Conservation (phyloP, 2,888 invertebrate genomes). For the Lochmaea capreae region DNA sequence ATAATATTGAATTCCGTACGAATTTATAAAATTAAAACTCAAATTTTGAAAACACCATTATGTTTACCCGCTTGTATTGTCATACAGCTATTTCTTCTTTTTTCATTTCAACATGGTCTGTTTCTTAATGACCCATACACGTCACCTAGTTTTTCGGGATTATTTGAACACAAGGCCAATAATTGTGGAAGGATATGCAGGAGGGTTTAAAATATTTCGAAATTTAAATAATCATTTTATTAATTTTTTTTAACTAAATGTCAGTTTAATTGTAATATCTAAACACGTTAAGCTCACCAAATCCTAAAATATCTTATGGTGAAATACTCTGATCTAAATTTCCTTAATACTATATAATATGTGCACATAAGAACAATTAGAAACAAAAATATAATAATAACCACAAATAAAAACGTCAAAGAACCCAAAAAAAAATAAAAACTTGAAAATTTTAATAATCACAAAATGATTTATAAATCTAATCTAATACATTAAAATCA, state of each 20-base stretch:
- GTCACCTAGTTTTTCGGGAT: not conserved
- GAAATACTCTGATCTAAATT: conserved; percentile 19
- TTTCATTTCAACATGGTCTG: not conserved
- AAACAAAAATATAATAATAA: conserved; percentile 8
- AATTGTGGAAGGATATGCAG: not conserved
- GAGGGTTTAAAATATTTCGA: not conserved
- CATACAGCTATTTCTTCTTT: not conserved
- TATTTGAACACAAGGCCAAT: not conserved
- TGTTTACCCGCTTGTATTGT: not conserved
- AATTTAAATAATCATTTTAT: conserved; percentile 28
- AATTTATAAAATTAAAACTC: conserved; percentile 12
- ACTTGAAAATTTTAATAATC: conserved; percentile 31
- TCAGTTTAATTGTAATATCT: conserved; percentile 32
- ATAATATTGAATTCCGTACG: not conserved
- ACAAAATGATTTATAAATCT: conserved; percentile 23
- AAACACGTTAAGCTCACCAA: conserved; percentile 25
- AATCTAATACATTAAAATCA: conserved; percentile 33
- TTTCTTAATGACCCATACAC: not conserved
- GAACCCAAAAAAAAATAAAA: conserved; percentile 23
- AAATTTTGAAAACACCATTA: conserved; percentile 21
- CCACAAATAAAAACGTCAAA: conserved; percentile 18
- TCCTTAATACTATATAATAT: conserved; percentile 29
- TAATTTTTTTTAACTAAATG: conserved; percentile 24
- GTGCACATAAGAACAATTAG: conserved; percentile 26
- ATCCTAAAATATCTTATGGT: conserved; percentile 4